These are phyloP conservation scores for Bos indicus DNA, from an alignment of 2,113 vertebrate genomes.

Conservation along the genomic window DNA sequence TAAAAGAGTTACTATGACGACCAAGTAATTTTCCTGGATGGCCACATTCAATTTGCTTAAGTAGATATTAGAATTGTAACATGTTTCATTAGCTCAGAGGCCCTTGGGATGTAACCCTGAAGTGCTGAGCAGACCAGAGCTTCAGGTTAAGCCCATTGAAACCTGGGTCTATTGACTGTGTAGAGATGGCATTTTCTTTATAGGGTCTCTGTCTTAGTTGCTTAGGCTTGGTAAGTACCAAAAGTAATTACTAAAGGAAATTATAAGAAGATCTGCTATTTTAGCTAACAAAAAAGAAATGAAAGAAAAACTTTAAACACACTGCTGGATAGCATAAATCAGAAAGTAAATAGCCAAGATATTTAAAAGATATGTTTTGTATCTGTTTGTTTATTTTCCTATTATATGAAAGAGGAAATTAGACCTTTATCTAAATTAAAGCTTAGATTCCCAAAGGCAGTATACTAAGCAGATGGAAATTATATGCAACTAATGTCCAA, in stretches of 20 bases:
- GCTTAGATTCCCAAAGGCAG: conserved; percentile 13
- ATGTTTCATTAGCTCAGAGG: conserved; percentile 54
- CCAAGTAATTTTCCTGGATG: conserved; percentile 52
- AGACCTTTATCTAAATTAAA: conserved; percentile 69
- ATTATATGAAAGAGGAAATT: conserved; percentile 50
- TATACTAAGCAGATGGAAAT: conserved; percentile 46
- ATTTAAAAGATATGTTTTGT: conserved; percentile 57
- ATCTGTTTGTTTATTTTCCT: conserved; percentile 67
- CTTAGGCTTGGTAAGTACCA: conserved; percentile 46
- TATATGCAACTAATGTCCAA: conserved; percentile 27
- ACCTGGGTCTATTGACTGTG: conserved; percentile 1
- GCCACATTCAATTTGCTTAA: conserved; percentile 65
- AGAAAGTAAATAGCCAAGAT: conserved; percentile 69
- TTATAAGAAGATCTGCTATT: conserved; percentile 54
- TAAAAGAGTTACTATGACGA: conserved; percentile 67
- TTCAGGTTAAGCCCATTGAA: conserved; percentile 51
- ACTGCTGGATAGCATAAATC: conserved; percentile 36
- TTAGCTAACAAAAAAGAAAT: conserved; percentile 52
- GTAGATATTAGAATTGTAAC: conserved; percentile 55
- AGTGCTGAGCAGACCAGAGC: neutral
- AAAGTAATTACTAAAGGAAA: conserved; percentile 59
- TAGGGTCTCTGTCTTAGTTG: neutral
- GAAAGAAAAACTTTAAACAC: conserved; percentile 36
- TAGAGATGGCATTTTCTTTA: conserved; percentile 49
- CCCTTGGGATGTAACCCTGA: conserved; percentile 34